These are phyloP conservation scores for Crematogaster levior DNA, from an alignment of 2,888 invertebrate genomes.

Conservation along the genomic window DNA sequence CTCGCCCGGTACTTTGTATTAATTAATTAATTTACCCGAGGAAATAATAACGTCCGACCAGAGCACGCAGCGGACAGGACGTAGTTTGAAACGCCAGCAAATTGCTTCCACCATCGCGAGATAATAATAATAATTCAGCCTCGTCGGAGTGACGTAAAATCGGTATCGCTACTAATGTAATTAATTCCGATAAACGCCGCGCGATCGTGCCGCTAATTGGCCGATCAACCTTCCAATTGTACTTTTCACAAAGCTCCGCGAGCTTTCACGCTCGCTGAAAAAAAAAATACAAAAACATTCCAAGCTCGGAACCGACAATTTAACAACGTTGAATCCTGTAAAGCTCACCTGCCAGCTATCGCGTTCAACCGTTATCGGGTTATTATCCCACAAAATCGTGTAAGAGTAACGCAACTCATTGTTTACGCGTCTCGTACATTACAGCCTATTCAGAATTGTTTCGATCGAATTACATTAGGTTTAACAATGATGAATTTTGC, in stretches of 20 bases:
- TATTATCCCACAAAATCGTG: background rate
- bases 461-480: background rate
- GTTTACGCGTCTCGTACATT: conserved; percentile 6
- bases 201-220: conserved; percentile 63
- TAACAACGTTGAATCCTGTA: conserved; percentile 5
- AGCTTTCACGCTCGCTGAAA: background rate
- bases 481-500: conserved; percentile 34
- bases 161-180: conserved; percentile 67
- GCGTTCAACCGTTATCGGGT: background rate
- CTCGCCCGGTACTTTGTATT: conserved; percentile 38
- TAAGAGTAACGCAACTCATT: background rate
- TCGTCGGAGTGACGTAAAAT: conserved; percentile 63
- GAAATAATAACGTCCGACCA: conserved; percentile 64
- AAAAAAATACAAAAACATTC: background rate
- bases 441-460: conserved; percentile 3
- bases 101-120: conserved; percentile 53
- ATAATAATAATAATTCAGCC: conserved; percentile 68
- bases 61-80: conserved; percentile 50
- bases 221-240: conserved; percentile 61
- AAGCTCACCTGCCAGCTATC: background rate
- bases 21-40: conserved; percentile 70
- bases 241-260: background rate
- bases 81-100: conserved; percentile 62
- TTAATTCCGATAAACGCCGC: conserved; percentile 70
- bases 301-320: background rate